Evolutionary conservation across 2,113 vertebrate genomes (phyloP), one percentile per base, ranked within the genome.

Genomic region (Antechinus flavipes): DNA sequence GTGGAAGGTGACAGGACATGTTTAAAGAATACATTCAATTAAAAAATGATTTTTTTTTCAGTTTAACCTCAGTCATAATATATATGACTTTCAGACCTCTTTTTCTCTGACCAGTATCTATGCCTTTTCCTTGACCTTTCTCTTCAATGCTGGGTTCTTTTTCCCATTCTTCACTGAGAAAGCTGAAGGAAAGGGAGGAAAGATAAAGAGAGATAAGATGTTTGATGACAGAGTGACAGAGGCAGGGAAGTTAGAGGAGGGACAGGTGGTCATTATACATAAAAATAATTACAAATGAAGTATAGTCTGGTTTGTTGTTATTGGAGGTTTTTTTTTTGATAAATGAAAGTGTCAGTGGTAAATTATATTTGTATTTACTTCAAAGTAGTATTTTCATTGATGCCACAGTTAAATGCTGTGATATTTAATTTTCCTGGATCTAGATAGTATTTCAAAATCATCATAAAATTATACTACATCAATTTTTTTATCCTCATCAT

Each of bases 331-430:
- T 16, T 54, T 54, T 22, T 54, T 96, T 97, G 98, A 97, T 96
- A 98, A 98, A 98, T 97, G 98, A 96, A 98, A 97, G 98, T 98
- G 98, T 98, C 98, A 27, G 97, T 50, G 96, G 97, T 96, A 98
- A 98, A 98, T 98, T 98, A 96, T 98, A 95, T 97, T 98, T 98
- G 98, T 98, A 99, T 99, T 99, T 98, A 98, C 98, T 97, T 98
- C 97, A 93, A 98, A 96, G 97, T 95, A 89, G 90, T 93, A 93
- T 95, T 93, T 96, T 91, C 93, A 1, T 91, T 8, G 54, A 47
- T 49, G 91, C 95, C 94, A 25, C 19, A 23, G 92, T 93, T 97
- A 93, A 95, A 96, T 92, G 89, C 93, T 54, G 91, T 84, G 12
- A 91, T 94, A 42, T 94, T 95, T 92, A 90, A 94, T 97, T 91